Evolutionary conservation across 2,113 vertebrate genomes (phyloP).

Genomic region (Sinocyclocheilus rhinocerous): DNA sequence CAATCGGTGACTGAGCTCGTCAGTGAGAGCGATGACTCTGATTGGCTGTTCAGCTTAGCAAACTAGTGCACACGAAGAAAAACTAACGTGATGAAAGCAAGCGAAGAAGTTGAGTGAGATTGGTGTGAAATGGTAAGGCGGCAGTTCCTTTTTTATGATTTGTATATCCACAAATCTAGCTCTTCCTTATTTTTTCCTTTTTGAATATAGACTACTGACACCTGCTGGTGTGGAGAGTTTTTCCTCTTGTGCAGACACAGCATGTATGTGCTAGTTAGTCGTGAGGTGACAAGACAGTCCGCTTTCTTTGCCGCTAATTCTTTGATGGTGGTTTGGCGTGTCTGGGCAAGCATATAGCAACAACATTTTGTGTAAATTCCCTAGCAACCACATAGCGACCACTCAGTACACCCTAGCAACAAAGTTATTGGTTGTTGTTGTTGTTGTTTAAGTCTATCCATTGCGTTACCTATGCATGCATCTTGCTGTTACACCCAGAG

Average conservation of each 20-base stretch:
- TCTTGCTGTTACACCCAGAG: constrained; percentile 12
- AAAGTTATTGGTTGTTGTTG: neutral
- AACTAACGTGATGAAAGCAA: neutral
- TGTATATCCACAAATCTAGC: neutral
- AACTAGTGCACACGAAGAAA: too few relatives aligned
- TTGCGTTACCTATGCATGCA: neutral
- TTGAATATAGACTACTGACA: neutral
- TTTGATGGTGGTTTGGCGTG: neutral
- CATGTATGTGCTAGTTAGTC: neutral
- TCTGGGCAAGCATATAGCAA: neutral
- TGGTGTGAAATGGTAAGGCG: too few relatives aligned
- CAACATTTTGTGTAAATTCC: neutral
- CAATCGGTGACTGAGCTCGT: too few relatives aligned
- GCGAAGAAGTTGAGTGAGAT: too few relatives aligned
- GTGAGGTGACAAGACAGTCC: neutral
- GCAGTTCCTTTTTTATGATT: too few relatives aligned
- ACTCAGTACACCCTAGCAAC: neutral
- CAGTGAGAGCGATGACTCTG: too few relatives aligned
- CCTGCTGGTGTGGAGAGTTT: neutral
- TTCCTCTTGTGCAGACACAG: too few relatives aligned
- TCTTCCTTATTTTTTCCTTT: neutral
- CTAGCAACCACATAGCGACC: neutral
- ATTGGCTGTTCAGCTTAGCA: too few relatives aligned
- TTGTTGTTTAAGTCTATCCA: neutral
- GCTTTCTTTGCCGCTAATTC: neutral